Base-by-base conservation (phyloP, 2,113 vertebrate genomes). In the Coreoperca whiteheadi region DNA sequence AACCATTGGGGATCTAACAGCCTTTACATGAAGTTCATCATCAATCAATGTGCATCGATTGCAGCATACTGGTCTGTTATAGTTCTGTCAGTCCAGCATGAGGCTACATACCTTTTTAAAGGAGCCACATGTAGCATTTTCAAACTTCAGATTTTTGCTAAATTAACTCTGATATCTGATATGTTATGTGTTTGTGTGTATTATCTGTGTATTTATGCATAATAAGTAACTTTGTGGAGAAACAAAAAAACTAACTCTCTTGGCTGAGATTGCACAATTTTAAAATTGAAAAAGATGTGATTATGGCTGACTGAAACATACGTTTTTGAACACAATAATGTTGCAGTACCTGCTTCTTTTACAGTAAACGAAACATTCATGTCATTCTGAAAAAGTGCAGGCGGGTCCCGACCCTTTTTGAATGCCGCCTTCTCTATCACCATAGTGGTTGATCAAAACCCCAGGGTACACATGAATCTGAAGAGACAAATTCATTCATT, bases 1-100 rank as follows among this genome's bases (percentile, higher is more conserved):
- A 67, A 64, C 51, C 70, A 73, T 11, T 16, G 53, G 56, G 77
- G 87, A 71, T 65, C 23, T 8, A 0, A 61, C 9, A 54, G 41
- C 51, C 63, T 76, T 67, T 28, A 69, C 37, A 34, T 71, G 28
- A 77, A 77, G 78, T 43, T 59, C 67, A 81, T 59, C 67, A 81
- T 83, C 77, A 65, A 57, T 81, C 54, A 64, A 23, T n/a, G 7
- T 12, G 25, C n/a, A 18, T 66, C 6, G 61, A 23, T 18, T 43
- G 1, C 18, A 66, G 30, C 54, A 9, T n/a, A 34, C 15, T 32
- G 70, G 5, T 63, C 25, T 60, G 4, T 53, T 43, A 5, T 11
- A n/a, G 54, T 4, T 39, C 20, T 41, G 37, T 34, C 65, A 68
- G n/a, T 37, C 16, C 10, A 30, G 8, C 46, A 8, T 23, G 54